Conservation (phyloP, 2,797 vertebrate genomes). For the Muraenolepis orangiensis region DNA sequence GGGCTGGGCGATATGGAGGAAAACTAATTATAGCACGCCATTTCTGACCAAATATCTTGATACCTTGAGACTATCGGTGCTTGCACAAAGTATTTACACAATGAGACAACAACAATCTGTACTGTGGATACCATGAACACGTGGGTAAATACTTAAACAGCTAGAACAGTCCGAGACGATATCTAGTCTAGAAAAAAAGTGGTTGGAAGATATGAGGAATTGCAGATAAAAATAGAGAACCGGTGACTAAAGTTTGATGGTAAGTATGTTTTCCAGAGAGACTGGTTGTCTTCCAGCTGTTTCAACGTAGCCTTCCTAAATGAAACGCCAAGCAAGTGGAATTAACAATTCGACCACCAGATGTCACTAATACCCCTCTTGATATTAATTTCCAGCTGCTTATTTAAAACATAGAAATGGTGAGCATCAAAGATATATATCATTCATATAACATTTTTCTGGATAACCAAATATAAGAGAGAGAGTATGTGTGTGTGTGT, state of each 20-base stretch:
- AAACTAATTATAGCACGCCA: too few species aligned
- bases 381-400: background rate
- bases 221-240: background rate
- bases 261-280: background rate
- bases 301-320: background rate
- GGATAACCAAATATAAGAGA: background rate
- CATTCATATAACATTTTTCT: background rate
- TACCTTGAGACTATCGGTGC: too few species aligned
- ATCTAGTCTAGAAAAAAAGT: too few species aligned
- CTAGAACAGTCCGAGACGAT: too few species aligned
- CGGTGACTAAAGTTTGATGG: background rate
- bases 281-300: background rate
- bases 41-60: too few species aligned
- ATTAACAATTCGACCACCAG: slow-evolving; percentile 1
- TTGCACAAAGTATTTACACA: too few species aligned
- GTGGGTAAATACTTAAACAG: too few species aligned
- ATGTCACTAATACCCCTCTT: background rate
- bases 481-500: background rate
- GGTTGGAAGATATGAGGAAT: background rate
- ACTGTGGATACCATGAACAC: too few species aligned
- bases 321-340: background rate
- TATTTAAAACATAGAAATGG: background rate
- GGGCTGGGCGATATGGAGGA: too few species aligned
- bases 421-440: background rate
- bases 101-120: too few species aligned